These are phyloP conservation scores for Tetropium fuscum DNA, from an alignment of 2,888 invertebrate genomes.

Conservation along the genomic window DNA sequence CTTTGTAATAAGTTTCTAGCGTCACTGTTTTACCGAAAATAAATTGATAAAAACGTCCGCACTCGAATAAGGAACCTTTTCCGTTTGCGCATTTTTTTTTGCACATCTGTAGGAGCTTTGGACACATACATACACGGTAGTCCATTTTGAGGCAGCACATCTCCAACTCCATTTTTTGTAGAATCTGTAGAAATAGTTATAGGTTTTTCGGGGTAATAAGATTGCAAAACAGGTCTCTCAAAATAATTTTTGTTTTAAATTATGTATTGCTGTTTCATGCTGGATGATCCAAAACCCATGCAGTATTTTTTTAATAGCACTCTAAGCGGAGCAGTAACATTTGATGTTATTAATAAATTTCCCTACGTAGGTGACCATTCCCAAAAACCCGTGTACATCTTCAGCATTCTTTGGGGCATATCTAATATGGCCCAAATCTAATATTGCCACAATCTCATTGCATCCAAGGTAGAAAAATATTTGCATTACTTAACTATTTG, in stretches of 20 bases:
- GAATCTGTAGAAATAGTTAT: background rate
- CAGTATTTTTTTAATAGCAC: background rate
- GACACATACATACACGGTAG: background rate
- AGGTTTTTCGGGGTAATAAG: background rate
- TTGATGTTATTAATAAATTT: background rate
- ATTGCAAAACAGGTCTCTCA: background rate
- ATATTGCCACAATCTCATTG: too few relatives aligned
- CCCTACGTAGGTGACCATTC: background rate
- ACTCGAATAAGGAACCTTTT: background rate
- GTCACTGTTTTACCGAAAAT: background rate
- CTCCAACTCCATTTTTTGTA: background rate
- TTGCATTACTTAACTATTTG: too few relatives aligned
- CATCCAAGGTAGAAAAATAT: too few relatives aligned
- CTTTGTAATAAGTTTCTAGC: conserved; percentile 9
- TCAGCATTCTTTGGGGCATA: too few relatives aligned
- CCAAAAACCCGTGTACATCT: too few relatives aligned
- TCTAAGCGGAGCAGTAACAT: background rate
- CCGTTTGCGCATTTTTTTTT: background rate
- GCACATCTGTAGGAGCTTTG: conserved; percentile 2
- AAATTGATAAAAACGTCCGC: background rate
- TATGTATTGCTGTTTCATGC: background rate
- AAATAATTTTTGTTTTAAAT: conserved; percentile 1
- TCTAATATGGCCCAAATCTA: too few relatives aligned
- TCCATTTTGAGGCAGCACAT: background rate
- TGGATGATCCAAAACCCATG: background rate